Evolutionary conservation across 2,888 invertebrate species (phyloP).

Genomic region (Coleophora deauratella): DNA sequence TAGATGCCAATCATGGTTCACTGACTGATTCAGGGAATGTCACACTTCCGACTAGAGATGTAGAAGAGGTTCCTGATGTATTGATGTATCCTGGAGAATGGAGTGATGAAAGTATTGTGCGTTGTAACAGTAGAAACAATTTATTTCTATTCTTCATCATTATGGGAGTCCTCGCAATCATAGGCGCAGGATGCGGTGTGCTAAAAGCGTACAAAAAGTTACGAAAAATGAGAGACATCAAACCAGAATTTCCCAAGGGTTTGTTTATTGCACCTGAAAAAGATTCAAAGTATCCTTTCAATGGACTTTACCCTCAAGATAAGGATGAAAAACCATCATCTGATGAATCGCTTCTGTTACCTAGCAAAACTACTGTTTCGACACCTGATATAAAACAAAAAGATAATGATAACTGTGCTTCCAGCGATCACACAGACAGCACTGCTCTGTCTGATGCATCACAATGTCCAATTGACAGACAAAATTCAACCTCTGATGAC

Average conservation of each 20-base stretch:
- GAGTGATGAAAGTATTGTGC: slow-evolving; percentile 46
- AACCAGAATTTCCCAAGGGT: slow-evolving; percentile 79
- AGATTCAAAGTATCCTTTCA: slow-evolving; percentile 56
- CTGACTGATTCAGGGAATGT: slow-evolving; percentile 31
- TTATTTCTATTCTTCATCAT: slow-evolving; percentile 45
- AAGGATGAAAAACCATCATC: slow-evolving; percentile 64
- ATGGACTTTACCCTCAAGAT: slow-evolving; percentile 49
- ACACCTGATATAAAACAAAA: slow-evolving; percentile 48
- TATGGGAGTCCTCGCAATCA: slow-evolving; percentile 39
- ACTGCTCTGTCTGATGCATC: slow-evolving; percentile 62
- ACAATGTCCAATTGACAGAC: slow-evolving; percentile 46
- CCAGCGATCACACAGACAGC: slow-evolving; percentile 63
- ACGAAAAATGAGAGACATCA: slow-evolving; percentile 78
- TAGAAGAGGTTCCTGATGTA: slow-evolving; percentile 14
- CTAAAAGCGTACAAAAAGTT: slow-evolving; percentile 75
- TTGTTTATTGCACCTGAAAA: slow-evolving; percentile 62
- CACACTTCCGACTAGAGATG: slow-evolving; percentile 23
- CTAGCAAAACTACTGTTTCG: slow-evolving; percentile 43
- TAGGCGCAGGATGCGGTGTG: slow-evolving; percentile 43
- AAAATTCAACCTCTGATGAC: slow-evolving; percentile 55
- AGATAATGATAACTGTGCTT: slow-evolving; percentile 49
- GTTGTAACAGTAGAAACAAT: slow-evolving; percentile 44
- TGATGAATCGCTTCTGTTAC: slow-evolving; percentile 60
- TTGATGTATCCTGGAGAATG: slow-evolving; percentile 47
- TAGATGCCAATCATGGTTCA: slow-evolving; percentile 43